Conservation (phyloP, 2,888 invertebrate species). For the Beris chalybata region DNA sequence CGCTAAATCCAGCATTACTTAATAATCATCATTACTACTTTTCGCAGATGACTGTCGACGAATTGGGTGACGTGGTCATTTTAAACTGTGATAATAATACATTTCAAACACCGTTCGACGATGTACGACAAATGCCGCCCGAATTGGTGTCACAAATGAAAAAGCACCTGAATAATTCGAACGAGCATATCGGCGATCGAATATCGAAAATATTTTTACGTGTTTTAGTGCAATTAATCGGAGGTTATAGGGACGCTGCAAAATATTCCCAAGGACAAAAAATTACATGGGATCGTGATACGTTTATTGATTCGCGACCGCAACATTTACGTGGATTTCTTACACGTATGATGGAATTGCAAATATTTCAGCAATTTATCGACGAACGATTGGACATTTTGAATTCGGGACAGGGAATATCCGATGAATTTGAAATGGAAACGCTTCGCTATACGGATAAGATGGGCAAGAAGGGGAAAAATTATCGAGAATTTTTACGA, state of each 20-base stretch:
- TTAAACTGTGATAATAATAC: slow-evolving; percentile 90
- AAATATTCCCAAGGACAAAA: slow-evolving; percentile 71
- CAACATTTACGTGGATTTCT: slow-evolving; percentile 85
- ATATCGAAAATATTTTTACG: slow-evolving; percentile 87
- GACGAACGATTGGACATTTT: slow-evolving; percentile 91
- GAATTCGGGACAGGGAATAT: slow-evolving; percentile 89
- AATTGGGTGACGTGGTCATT: slow-evolving; percentile 92
- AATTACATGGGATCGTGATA: slow-evolving; percentile 84
- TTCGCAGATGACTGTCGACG: slow-evolving; percentile 65
- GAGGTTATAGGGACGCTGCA: slow-evolving; percentile 90
- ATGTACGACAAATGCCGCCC: slow-evolving; percentile 83
- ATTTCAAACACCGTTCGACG: slow-evolving; percentile 85
- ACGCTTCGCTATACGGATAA: slow-evolving; percentile 62
- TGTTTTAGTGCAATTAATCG: slow-evolving; percentile 90
- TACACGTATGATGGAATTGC: slow-evolving; percentile 85
- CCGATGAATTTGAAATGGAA: slow-evolving; percentile 94
- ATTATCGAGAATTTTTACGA: slow-evolving; percentile 80
- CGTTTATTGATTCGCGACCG: slow-evolving; percentile 85
- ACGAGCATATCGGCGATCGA: slow-evolving; percentile 83
- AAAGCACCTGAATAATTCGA: slow-evolving; percentile 52
- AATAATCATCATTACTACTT: slow-evolving; percentile 9
- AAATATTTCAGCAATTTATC: slow-evolving; percentile 93
- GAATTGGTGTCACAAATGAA: slow-evolving; percentile 74
- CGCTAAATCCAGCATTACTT: slow-evolving; percentile 7
- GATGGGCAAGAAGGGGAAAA: slow-evolving; percentile 57